Evolutionary conservation across 2,797 vertebrate genomes (phyloP).

Genomic region (Anabas testudineus): DNA sequence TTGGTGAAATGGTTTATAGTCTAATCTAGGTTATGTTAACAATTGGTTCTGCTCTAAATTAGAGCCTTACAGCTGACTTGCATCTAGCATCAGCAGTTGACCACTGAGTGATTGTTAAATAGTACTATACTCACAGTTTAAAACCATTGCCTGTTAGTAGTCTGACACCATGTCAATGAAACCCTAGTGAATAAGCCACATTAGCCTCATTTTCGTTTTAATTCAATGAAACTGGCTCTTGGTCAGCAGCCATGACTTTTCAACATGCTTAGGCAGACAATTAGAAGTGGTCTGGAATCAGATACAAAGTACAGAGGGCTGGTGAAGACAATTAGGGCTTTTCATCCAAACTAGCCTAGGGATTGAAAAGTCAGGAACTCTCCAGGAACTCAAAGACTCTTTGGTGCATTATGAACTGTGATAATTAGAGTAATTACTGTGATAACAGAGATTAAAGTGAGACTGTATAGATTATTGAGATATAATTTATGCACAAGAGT

Average conservation of each 20-base stretch:
- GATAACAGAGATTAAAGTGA: constrained; percentile 2
- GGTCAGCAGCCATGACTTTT: constrained; percentile 30
- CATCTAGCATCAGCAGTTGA: constrained; percentile 5
- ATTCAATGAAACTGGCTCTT: constrained; percentile 14
- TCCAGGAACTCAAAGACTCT: constrained; percentile 11
- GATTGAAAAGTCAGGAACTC: constrained; percentile 7
- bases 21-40: constrained; percentile 20
- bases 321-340: constrained; percentile 37
- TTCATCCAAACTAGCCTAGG: constrained; percentile 14
- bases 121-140: constrained; percentile 13
- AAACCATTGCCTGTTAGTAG: constrained; percentile 2
- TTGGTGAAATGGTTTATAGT: constrained; percentile 16
- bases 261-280: constrained; percentile 7
- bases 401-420: background rate
- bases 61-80: constrained; percentile 8
- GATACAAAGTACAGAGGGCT: constrained; percentile 9
- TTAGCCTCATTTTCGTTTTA: constrained; percentile 27
- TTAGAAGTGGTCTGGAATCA: constrained; percentile 22
- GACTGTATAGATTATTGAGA: background rate
- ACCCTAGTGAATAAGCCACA: constrained; percentile 2
- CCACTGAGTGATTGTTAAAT: constrained; percentile 16
- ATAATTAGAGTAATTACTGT: background rate
- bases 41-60: constrained; percentile 30
- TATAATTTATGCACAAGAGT: background rate
- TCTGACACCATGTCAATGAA: constrained; percentile 22